Conservation (phyloP, 2,888 invertebrate species). For the Dasypolia templi region DNA sequence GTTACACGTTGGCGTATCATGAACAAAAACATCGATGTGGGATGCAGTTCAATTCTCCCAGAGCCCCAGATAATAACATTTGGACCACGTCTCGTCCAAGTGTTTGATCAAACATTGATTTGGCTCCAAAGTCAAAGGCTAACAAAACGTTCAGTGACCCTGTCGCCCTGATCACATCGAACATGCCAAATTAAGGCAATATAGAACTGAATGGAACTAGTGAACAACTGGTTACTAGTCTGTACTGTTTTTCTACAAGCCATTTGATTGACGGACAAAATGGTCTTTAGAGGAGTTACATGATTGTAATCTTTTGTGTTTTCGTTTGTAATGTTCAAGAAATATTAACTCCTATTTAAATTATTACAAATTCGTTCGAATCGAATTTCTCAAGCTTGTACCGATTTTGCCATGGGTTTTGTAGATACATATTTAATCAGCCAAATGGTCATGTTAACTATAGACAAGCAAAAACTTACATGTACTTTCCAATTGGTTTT, state of each 20-base stretch:
- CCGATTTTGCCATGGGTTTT: slow-evolving; percentile 21
- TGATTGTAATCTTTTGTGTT: slow-evolving; percentile 81
- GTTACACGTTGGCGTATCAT: background rate
- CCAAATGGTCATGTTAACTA: slow-evolving; percentile 56
- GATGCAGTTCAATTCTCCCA: background rate
- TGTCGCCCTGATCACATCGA: slow-evolving; percentile 66
- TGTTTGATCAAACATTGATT: slow-evolving; percentile 46
- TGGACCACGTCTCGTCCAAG: background rate
- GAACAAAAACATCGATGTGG: no score
- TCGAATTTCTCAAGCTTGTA: slow-evolving; percentile 15
- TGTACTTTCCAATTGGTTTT: slow-evolving; percentile 72
- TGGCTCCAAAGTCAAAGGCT: slow-evolving; percentile 67
- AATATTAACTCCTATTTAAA: slow-evolving; percentile 3
- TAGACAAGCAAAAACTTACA: slow-evolving; percentile 52
- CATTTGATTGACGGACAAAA: slow-evolving; percentile 84
- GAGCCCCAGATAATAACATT: slow-evolving; percentile 2
- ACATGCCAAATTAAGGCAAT: slow-evolving; percentile 76
- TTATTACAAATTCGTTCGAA: slow-evolving; percentile 7
- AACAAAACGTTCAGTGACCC: slow-evolving; percentile 65
- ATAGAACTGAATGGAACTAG: slow-evolving; percentile 56
- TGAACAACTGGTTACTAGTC: slow-evolving; percentile 62
- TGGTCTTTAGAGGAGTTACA: slow-evolving; percentile 78
- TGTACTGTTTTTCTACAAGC: slow-evolving; percentile 68
- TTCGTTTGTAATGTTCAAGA: background rate
- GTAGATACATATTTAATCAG: slow-evolving; percentile 55